Evolutionary conservation across 2,113 vertebrate species (phyloP), one percentile per base, ranked within the genome.

Genomic region (Heptranchias perlo): DNA sequence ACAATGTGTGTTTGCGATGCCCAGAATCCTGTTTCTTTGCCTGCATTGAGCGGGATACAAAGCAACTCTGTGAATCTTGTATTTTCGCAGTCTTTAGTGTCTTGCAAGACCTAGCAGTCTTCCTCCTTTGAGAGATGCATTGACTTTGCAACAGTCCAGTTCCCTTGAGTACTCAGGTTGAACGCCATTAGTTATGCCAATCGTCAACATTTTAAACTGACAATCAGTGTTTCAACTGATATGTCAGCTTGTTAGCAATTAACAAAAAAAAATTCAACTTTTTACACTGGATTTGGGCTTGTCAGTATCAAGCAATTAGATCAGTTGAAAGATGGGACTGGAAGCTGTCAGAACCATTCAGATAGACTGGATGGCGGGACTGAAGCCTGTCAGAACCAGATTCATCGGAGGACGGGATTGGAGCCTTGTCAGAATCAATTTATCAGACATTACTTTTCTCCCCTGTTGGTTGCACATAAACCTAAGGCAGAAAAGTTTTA

Each of bases 261-360:
- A n/a, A n/a, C 54, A 35, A 11, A 35, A 61, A 54, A 58, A 61
- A 58, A n/a, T 92, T 58, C 89, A n/a, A 61, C 52, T 58, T 61
- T 92, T 61, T n/a, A 39, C 31, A 35, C 13, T 61, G 35, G 54
- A 2, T 16, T 58, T 89, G 49, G 10, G 0, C 25, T 89, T 31
- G 13, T 89, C 89, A 58, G 89, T 4, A 61, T 61, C 54, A 39
- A 92, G 54, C 13, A 61, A 92, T 89, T 89, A n/a, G 58, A 39
- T 61, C 54, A 92, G 11, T 82, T 58, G 89, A 61, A 92, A 61
- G 54, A 35, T 92, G 89, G 89, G 89, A 92, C 52, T 91, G 54
- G 89, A 92, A 92, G 31, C 58, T 92, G 52, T 92, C 89, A 62
- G 89, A 92, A 92, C 13, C 54, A 92, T n/a, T 89, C 86, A 54